Evolutionary conservation across 2,797 vertebrate genomes (phyloP).

Genomic region (Clarias pachynema): DNA sequence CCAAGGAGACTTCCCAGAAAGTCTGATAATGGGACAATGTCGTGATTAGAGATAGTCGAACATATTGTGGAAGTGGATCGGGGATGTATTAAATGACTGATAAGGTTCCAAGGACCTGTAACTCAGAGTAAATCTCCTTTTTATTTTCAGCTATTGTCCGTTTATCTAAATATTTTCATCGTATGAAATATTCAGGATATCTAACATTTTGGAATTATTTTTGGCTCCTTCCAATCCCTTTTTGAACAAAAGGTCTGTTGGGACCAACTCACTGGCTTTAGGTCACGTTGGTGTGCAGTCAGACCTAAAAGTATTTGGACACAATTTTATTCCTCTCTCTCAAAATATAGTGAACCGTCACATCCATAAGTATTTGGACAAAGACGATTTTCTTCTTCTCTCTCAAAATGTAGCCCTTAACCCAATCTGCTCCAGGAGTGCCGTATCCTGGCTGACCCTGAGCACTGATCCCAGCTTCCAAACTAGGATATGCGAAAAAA

Average conservation of each 20-base stretch:
- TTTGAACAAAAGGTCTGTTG: neutral
- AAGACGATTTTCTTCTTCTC: too few relatives aligned
- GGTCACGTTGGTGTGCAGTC: too few relatives aligned
- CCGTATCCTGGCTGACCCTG: too few relatives aligned
- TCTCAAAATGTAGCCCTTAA: too few relatives aligned
- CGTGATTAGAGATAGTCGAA: slow-evolving; percentile 73
- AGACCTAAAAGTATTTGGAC: too few relatives aligned
- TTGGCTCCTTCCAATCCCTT: neutral
- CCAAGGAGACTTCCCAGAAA: slow-evolving; percentile 63
- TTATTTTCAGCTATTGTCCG: neutral
- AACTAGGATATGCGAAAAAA: too few relatives aligned
- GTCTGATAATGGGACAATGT: slow-evolving; percentile 80
- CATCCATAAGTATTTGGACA: too few relatives aligned
- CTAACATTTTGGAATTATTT: neutral
- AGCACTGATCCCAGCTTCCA: too few relatives aligned
- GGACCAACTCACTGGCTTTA: neutral
- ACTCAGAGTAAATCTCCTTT: slow-evolving; percentile 23
- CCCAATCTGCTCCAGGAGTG: too few relatives aligned
- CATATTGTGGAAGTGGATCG: slow-evolving; percentile 80
- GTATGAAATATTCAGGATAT: neutral
- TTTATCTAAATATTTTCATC: neutral
- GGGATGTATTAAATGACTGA: slow-evolving; percentile 42
- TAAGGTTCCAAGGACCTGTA: slow-evolving; percentile 25
- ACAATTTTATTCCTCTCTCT: too few relatives aligned
- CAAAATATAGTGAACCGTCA: too few relatives aligned